A percentile compares a stretch with the other conserved stretches of the same genome.
Evolutionary conservation across 1,140 invertebrate genomes (phyloP).

Genomic region (Wiebesia pumilae): DNA sequence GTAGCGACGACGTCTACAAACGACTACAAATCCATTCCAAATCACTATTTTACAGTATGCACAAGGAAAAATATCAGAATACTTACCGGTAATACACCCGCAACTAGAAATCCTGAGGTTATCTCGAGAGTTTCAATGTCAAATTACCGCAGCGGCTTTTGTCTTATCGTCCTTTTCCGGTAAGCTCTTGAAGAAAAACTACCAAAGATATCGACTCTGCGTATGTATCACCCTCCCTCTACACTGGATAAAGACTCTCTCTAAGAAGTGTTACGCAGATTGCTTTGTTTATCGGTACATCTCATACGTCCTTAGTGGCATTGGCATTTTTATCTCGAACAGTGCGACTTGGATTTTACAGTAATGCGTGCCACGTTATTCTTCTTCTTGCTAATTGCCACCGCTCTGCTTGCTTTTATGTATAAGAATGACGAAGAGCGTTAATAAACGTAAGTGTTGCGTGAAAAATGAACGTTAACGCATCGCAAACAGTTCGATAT

Average conservation of each 20-base stretch:
- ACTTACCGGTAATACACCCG: not conserved
- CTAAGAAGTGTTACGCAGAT: no score
- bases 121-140: conserved; percentile 62
- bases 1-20: not conserved
- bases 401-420: no score
- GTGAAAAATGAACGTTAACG: no score
- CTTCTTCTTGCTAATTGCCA: no score
- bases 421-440: no score
- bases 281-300: no score
- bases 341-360: no score
- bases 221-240: conserved; percentile 68
- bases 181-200: conserved; percentile 70
- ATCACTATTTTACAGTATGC: conserved; percentile 9
- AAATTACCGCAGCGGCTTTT: conserved; percentile 67
- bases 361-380: no score
- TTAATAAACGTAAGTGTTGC: no score
- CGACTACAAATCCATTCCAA: not conserved
- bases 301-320: no score
- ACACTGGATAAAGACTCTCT: conserved; percentile 65
- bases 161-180: conserved; percentile 66
- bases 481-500: no score
- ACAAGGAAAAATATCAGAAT: conserved; percentile 40
- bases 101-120: conserved; percentile 20
- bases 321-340: no score
- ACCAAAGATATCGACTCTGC: conserved; percentile 73